These are phyloP conservation scores for Spinus olivaceus DNA, from an alignment of 2,797 vertebrate species.

Conservation along the genomic window DNA sequence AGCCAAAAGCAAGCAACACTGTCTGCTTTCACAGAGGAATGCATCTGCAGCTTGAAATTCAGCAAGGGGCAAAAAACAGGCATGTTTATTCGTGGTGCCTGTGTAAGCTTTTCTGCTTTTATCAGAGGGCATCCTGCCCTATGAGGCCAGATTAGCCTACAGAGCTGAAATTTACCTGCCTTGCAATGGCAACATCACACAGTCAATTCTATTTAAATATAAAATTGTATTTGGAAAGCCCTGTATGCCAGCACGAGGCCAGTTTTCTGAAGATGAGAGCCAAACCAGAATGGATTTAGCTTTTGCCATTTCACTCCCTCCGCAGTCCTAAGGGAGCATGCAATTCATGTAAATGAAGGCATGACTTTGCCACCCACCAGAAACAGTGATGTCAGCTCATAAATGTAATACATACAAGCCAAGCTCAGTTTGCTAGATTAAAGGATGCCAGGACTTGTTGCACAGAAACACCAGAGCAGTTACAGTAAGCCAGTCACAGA, in stretches of 20 bases:
- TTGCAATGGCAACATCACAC: not conserved
- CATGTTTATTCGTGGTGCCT: not conserved
- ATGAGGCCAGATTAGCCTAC: not conserved
- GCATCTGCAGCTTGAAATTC: not conserved
- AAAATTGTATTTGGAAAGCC: not conserved
- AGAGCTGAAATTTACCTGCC: not conserved
- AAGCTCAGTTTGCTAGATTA: not conserved
- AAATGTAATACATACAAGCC: not conserved
- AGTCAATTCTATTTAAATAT: not conserved
- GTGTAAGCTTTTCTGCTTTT: not conserved
- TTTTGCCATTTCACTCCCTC: not conserved
- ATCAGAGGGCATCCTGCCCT: not conserved
- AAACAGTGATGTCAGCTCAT: not conserved
- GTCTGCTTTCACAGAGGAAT: not conserved
- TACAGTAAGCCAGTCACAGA: not conserved
- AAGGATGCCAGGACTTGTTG: not conserved
- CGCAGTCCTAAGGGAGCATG: not conserved
- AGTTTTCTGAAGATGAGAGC: not conserved
- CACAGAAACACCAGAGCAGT: not conserved
- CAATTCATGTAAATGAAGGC: not conserved
- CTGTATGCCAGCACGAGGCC: not conserved
- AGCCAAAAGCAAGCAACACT: not conserved
- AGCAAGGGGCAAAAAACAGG: not conserved
- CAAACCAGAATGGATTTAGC: not conserved
- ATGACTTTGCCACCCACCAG: not conserved